Base-by-base conservation (phyloP, 53 echinoderm and acorn worm species). In the Apostichopus leukothele region DNA sequence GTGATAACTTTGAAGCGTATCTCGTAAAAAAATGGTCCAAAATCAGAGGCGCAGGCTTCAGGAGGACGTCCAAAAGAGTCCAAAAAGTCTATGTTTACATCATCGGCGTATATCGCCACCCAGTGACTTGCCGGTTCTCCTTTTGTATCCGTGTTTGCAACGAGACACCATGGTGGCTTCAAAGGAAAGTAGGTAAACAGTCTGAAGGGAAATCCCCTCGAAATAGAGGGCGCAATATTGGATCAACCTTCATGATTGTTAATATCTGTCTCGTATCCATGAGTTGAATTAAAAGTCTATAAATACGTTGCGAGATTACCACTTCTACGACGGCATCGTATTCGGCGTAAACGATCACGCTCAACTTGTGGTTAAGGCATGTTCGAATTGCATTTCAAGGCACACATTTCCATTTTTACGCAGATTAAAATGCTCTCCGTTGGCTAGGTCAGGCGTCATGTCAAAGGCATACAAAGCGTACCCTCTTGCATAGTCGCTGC, bases 391-490 rank as follows among this genome's bases (percentile, higher is more conserved):
- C 25, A 25, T 25, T 25, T 25, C 25, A 52, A 88, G 76, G 21
- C 88, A 52, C 83, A 83, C 60, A 54, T 83, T 54, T 53, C 83
- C 83, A 83, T 59, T 83, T 22, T 83, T 83, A 7, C 60, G 54
- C 55, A 83, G 83, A 83, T 83, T 83, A 23, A 83, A 83, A 86
- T 83, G 96, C 21, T 89, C 92, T 0, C 93, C 92, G 18, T 88
- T 14, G 1, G 93, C 92, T 25, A 25, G 25, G 25, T 25, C 25
- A 25, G 25, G 25, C 25, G 25, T 25, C 25, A 25, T 25, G 25
- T 95, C 95, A 88, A 94, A 95, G 1, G 92, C 92, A 90, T 89
- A 92, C 16, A 94, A 75, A 53, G 92, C 60, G 84, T 96, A 96
- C 18, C 94, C 94, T 60, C 75, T 77, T 14, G 74, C 89, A 86